phyloP scores from a whole-genome alignment of 2,113 vertebrate genomes.

The Sceloporus undulatus region DNA sequence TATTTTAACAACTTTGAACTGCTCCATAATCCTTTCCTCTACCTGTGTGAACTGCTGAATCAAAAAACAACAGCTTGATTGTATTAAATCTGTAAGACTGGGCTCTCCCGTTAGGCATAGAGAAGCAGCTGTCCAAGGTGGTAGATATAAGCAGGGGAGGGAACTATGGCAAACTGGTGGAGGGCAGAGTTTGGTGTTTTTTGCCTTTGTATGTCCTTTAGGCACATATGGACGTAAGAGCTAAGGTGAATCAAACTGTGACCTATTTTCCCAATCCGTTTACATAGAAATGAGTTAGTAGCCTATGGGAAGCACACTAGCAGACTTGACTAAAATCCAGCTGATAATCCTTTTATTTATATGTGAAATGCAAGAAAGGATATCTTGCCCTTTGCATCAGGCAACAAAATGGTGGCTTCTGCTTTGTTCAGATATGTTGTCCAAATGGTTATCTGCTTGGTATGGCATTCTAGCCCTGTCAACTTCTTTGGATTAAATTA shows the following conservation, averaged over 20 bases:
- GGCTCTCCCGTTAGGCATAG: not conserved
- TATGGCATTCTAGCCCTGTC: too few relatives aligned
- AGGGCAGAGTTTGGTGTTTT: not conserved
- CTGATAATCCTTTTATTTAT: not conserved
- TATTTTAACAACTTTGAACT: not conserved
- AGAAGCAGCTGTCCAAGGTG: not conserved
- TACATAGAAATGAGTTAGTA: too few relatives aligned
- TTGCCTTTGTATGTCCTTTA: not conserved
- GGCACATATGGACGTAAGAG: too few relatives aligned
- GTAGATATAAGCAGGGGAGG: too few relatives aligned
- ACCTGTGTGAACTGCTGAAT: not conserved
- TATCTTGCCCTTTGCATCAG: not conserved
- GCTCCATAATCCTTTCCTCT: not conserved
- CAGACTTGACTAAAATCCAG: not conserved
- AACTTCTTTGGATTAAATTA: too few relatives aligned
- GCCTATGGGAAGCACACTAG: too few relatives aligned
- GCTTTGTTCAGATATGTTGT: too few relatives aligned
- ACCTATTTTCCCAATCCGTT: too few relatives aligned
- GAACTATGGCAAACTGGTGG: too few relatives aligned
- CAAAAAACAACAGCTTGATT: not conserved
- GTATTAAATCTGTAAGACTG: not conserved
- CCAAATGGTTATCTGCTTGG: too few relatives aligned
- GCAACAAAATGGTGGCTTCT: not conserved
- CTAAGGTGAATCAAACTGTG: too few relatives aligned
- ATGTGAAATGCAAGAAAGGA: not conserved